Evolutionary conservation across 1,140 invertebrate species (phyloP), one percentile per base, ranked within the genome.

Genomic region (Leptopilina clavipes): DNA sequence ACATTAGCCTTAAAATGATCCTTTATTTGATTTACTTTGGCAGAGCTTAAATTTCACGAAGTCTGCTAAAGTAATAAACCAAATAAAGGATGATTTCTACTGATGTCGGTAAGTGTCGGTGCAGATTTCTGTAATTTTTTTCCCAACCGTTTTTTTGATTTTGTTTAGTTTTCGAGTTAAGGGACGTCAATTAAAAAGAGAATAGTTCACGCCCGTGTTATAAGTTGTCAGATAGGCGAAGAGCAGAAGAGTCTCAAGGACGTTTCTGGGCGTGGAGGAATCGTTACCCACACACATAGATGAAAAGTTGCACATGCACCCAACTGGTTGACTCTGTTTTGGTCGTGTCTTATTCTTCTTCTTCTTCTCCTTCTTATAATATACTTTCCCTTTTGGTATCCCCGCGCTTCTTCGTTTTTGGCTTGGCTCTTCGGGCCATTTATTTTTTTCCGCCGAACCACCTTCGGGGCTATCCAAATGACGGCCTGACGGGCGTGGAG

Each of bases 221-320:
- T 43, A 76, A 77, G 81, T 71, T 59, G 43, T 37, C 17, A 72
- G 31, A 74, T 56, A 81, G 77, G 77, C 73, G 77, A 78, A 83
- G 75, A 79, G 78, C n/a, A 74, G 76, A 70, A 71, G 82, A 81
- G 81, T 85, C 83, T 84, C 81, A 85, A 87, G 85, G 86, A 83
- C 83, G 82, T 84, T 82, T 80, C 81, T 86, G 86, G 86, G 85
- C 86, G 86, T 85, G 86, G 84, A 84, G 82, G 82, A 78, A 86
- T 86, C 86, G 22, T 14, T 65, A 75, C 10, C 59, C n/a, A 75
- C 19, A 70, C 25, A 31, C 11, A 12, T 6, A 14, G 18, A 70
- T 44, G 44, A 5, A 31, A 8, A 44, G 25, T 19, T 59, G 40
- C 22, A 59, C 52, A 56, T 54, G 59, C 25, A 65, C 59, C n/a